Evolutionary conservation across 2,888 invertebrate genomes (phyloP).

Genomic region (Caenorhabditis sp.): DNA sequence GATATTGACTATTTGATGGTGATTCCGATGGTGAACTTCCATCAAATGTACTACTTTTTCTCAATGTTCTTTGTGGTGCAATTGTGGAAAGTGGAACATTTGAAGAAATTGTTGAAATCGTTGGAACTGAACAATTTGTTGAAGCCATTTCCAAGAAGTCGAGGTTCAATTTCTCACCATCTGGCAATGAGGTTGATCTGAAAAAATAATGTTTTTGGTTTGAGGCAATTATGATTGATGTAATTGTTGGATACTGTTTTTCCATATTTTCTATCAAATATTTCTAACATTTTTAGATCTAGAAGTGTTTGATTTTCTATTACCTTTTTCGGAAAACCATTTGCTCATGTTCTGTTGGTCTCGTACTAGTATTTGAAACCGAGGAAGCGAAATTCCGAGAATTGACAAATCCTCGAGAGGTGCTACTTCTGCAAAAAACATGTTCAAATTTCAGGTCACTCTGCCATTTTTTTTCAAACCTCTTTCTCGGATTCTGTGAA

Average conservation of each 20-base stretch:
- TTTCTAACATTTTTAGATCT: no score
- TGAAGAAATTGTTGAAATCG: conserved; percentile 4
- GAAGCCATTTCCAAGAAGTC: conserved; percentile 21
- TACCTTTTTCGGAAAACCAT: conserved; percentile 35
- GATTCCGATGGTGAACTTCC: conserved; percentile 38
- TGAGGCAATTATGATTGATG: no score
- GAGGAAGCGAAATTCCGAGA: conserved; percentile 32
- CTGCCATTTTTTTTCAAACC: neutral
- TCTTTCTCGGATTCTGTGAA: neutral
- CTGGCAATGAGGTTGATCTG: conserved; percentile 57
- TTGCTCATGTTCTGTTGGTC: conserved; percentile 31
- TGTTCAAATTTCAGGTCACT: neutral
- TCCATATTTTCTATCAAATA: no score
- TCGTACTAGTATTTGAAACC: conserved; percentile 22
- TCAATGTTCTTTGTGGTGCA: neutral
- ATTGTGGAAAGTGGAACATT: neutral
- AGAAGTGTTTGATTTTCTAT: no score
- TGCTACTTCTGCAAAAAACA: conserved; percentile 16
- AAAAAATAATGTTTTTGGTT: no score
- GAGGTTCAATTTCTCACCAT: conserved; percentile 54
- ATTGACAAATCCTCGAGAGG: conserved; percentile 21
- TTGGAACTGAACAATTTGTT: conserved; percentile 11
- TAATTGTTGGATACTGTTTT: no score
- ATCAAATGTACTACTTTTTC: neutral
- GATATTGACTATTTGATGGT: conserved; percentile 53